phyloP scores from a whole-genome alignment of 2,888 invertebrate genomes.

The Rhopalosiphum nymphaeae region DNA sequence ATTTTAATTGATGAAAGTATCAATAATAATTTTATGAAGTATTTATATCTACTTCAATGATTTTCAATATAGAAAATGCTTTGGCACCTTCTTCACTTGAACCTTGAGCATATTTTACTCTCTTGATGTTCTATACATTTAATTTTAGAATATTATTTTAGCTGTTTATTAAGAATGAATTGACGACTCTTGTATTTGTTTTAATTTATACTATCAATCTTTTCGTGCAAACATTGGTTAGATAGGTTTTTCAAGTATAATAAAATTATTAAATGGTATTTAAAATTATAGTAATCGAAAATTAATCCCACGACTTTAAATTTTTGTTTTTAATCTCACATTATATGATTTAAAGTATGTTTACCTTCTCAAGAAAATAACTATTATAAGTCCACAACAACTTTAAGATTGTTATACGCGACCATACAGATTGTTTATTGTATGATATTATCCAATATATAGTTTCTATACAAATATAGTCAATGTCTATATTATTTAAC shows the following conservation, averaged over 20 bases:
- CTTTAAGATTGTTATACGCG: neutral
- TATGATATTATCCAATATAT: neutral
- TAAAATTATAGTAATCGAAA: neutral
- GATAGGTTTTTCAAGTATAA: neutral
- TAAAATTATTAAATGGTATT: neutral
- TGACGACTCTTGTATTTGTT: neutral
- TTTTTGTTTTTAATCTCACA: neutral
- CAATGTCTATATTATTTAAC: neutral
- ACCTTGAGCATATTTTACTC: constrained; percentile 12
- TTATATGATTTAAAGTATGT: neutral
- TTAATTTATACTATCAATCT: neutral
- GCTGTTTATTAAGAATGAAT: neutral
- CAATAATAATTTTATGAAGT: neutral
- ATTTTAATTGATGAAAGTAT: neutral
- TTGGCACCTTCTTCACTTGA: constrained; percentile 25
- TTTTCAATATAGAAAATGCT: constrained; percentile 18
- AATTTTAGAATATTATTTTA: constrained; percentile 23
- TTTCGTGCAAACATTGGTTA: neutral
- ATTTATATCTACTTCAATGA: neutral
- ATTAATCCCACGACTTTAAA: neutral
- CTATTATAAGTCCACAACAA: neutral
- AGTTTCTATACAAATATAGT: neutral
- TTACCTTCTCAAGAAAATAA: neutral
- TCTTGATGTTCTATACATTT: neutral
- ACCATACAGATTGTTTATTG: neutral